phyloP scores from a whole-genome alignment of 2,888 invertebrate genomes.

The Dinocampus coccinellae region DNA sequence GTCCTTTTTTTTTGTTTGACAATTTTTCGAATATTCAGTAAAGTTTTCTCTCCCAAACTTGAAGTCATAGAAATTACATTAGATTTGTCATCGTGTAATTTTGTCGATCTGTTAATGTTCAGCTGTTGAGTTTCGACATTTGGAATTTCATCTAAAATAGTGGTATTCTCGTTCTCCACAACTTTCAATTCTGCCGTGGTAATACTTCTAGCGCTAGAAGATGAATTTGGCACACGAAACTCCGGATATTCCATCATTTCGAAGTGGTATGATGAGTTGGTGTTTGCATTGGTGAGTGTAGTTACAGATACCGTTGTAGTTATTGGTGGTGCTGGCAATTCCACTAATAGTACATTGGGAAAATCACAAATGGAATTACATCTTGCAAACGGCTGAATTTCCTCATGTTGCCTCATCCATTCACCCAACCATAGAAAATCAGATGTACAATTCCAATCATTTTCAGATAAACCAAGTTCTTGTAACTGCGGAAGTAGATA shows the following conservation, averaged over 20 bases:
- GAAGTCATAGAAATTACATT: not conserved
- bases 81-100: not conserved
- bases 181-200: constrained; percentile 9
- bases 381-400: constrained; percentile 57
- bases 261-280: not conserved
- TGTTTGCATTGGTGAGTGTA: constrained; percentile 8
- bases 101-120: not conserved
- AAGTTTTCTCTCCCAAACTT: not conserved
- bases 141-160: constrained; percentile 10
- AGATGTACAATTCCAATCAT: constrained; percentile 78
- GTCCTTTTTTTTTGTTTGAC: constrained; percentile 5
- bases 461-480: constrained; percentile 77
- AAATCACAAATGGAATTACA: constrained; percentile 51
- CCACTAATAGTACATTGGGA: constrained; percentile 51
- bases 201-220: constrained; percentile 21
- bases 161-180: not conserved
- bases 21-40: constrained; percentile 2
- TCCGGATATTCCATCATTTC: not conserved
- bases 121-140: not conserved
- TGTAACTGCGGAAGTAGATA: constrained; percentile 79
- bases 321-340: constrained; percentile 53
- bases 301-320: constrained; percentile 25
- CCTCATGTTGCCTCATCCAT: constrained; percentile 75
- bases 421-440: constrained; percentile 76
- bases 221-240: constrained; percentile 29